These are phyloP conservation scores for Mesoclemmys tuberculata DNA, from an alignment of 2,113 vertebrate species.

Conservation along the genomic window DNA sequence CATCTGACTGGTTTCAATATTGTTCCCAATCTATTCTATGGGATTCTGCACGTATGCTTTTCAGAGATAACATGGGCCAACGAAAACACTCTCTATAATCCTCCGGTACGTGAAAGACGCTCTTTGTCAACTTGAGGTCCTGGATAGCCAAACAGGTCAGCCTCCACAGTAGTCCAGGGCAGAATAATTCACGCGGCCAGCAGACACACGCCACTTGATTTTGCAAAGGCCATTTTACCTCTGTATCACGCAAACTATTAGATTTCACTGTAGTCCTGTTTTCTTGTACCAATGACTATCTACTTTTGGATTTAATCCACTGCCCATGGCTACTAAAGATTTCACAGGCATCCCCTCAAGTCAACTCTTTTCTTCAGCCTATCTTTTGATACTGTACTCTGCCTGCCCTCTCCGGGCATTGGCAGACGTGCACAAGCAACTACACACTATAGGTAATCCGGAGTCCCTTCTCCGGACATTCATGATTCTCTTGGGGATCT, in stretches of 20 bases:
- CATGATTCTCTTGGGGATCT: not conserved
- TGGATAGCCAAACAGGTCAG: not conserved
- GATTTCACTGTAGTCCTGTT: not conserved
- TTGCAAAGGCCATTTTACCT: slow-evolving; percentile 18
- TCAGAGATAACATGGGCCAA: slow-evolving; percentile 33
- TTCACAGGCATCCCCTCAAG: not conserved
- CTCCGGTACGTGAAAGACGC: not conserved
- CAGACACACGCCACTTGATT: not conserved
- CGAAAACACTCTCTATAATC: slow-evolving; percentile 19
- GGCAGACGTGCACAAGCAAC: not conserved
- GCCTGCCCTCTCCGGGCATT: not conserved
- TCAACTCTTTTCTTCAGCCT: not conserved
- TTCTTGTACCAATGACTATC: not conserved
- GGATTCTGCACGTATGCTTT: slow-evolving; percentile 37
- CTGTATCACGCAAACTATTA: not conserved
- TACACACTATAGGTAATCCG: not conserved
- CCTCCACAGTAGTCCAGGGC: not conserved
- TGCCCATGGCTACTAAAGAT: not conserved
- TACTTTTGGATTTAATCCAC: not conserved
- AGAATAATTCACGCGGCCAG: not conserved
- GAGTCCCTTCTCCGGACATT: not conserved
- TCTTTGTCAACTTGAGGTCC: slow-evolving; percentile 1
- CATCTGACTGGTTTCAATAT: slow-evolving; percentile 46
- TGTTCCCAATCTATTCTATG: slow-evolving; percentile 28
- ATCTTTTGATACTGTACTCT: not conserved